phyloP scores from a whole-genome alignment of 2,113 vertebrate genomes.

The Trochalopteron elliotii region DNA sequence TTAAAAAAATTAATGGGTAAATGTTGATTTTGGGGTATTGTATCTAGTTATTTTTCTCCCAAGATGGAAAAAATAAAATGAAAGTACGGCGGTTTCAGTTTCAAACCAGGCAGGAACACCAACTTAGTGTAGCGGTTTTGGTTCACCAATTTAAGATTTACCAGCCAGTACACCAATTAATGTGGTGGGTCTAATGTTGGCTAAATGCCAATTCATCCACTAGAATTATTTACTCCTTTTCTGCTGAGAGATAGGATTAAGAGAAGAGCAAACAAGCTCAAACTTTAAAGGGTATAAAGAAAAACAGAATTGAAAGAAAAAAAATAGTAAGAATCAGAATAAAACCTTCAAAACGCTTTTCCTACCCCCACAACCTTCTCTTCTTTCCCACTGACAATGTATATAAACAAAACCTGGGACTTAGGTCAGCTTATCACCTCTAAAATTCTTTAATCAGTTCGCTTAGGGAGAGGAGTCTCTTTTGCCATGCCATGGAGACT shows the following conservation, averaged over 20 bases:
- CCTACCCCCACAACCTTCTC: background rate
- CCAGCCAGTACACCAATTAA: background rate
- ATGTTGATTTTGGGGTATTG: background rate
- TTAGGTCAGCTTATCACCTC: background rate
- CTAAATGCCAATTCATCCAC: background rate
- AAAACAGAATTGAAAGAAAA: background rate
- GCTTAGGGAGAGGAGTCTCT: background rate
- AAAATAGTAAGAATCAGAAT: background rate
- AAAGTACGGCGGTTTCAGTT: background rate
- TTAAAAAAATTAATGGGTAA: background rate
- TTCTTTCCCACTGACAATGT: background rate
- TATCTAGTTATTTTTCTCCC: background rate
- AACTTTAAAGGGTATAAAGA: background rate
- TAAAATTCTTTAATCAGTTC: background rate
- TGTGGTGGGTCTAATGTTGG: background rate
- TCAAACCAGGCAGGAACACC: background rate
- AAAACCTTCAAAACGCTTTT: background rate
- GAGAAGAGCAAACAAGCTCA: background rate
- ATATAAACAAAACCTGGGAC: background rate
- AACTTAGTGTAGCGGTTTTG: background rate
- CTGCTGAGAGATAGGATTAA: background rate
- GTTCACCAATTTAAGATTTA: background rate
- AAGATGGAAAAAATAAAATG: background rate
- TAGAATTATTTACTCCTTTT: background rate
- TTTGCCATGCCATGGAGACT: background rate